A percentile compares a stretch with the other conserved stretches of the same genome.
Evolutionary conservation across 2,888 invertebrate genomes (phyloP).

Genomic region (Cataglyphis livida): DNA sequence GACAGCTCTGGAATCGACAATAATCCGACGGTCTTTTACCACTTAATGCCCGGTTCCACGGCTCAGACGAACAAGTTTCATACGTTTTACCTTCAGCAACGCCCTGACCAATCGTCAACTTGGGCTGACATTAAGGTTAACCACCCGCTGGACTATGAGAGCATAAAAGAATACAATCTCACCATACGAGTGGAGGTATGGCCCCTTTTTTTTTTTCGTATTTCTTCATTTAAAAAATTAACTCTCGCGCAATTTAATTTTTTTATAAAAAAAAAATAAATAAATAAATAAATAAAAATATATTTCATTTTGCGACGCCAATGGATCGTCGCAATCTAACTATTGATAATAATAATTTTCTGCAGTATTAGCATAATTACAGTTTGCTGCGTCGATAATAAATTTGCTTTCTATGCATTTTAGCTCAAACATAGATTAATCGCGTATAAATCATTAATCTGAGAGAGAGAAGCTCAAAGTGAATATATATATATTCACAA

Average conservation of each 20-base stretch:
- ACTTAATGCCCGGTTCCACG: slow-evolving; percentile 97
- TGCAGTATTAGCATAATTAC: not conserved
- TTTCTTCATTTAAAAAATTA: too few species aligned
- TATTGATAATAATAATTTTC: not conserved
- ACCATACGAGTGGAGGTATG: slow-evolving; percentile 98
- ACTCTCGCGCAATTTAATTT: not conserved
- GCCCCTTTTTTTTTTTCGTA: not conserved
- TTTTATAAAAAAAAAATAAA: not conserved
- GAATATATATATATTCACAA: not conserved
- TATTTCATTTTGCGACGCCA: not conserved
- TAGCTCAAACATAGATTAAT: not conserved
- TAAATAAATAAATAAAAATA: not conserved
- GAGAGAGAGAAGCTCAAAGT: not conserved
- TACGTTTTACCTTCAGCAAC: slow-evolving; percentile 97
- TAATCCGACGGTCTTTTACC: slow-evolving; percentile 98
- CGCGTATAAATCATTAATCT: not conserved
- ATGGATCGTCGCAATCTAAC: not conserved
- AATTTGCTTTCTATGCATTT: not conserved
- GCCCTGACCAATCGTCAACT: slow-evolving; percentile 96
- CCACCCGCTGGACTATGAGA: slow-evolving; percentile 97
- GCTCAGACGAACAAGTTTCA: slow-evolving; percentile 98
- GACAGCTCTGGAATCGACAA: slow-evolving; percentile 97
- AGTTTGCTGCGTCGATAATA: not conserved
- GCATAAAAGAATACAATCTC: slow-evolving; percentile 97
- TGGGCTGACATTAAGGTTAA: slow-evolving; percentile 99